phyloP scores from a whole-genome alignment of 1,140 invertebrate genomes.

The Capitella teleta region DNA sequence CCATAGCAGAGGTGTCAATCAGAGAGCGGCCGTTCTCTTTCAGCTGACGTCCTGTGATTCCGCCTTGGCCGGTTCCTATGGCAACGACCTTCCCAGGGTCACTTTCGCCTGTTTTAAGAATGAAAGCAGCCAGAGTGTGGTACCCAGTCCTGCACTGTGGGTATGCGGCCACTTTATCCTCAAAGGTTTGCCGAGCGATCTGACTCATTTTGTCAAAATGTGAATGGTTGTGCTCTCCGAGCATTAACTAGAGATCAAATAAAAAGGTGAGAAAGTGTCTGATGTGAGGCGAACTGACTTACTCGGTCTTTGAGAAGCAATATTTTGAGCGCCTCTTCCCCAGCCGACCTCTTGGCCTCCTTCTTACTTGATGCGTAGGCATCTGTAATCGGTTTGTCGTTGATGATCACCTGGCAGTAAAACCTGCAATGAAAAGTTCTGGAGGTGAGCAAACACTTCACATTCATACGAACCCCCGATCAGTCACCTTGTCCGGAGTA shows the following conservation, averaged over 20 bases:
- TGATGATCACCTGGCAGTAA: conserved; percentile 3
- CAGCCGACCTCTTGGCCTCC: conserved; percentile 12
- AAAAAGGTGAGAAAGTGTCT: not conserved
- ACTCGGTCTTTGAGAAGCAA: not conserved
- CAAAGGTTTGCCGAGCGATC: conserved; percentile 7
- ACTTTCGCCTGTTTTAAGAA: conserved; percentile 16
- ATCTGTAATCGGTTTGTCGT: conserved; percentile 6
- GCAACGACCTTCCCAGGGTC: conserved; percentile 16
- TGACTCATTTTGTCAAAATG: conserved; percentile 15
- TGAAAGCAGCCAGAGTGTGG: conserved; percentile 20
- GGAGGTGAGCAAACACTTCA: no score
- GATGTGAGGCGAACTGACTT: not conserved
- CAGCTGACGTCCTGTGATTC: conserved; percentile 15
- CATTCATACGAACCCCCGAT: no score
- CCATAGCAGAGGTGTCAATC: conserved; percentile 23
- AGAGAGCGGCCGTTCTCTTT: conserved; percentile 18
- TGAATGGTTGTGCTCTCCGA: not conserved
- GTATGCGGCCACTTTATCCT: conserved; percentile 6
- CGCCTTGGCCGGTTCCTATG: conserved; percentile 21
- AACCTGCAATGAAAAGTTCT: conserved; percentile 11
- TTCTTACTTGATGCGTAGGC: conserved; percentile 11
- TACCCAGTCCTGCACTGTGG: conserved; percentile 1
- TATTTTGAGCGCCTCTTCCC: conserved; percentile 2
- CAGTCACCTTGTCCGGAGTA: no score
- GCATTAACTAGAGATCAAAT: not conserved